Evolutionary conservation across 2,888 invertebrate species (phyloP), one percentile per base, ranked within the genome.

Genomic region (Brachylomia viminalis): DNA sequence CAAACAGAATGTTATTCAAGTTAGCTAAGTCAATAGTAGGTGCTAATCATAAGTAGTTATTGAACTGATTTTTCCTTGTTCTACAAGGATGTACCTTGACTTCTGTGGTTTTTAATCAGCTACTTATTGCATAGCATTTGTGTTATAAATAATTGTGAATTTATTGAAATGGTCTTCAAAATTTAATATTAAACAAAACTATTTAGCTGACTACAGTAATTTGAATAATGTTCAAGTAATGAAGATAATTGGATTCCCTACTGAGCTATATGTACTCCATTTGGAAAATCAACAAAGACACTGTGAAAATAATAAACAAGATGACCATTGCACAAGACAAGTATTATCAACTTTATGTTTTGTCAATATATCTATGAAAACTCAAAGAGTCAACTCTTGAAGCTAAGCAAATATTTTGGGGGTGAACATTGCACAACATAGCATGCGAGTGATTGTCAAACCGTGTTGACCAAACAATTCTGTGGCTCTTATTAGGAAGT

Each of bases 401-500:
- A 62, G 64, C 23, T 80, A 56, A 38, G 42, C 61, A 69, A 86
- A 75, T 79, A 79, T 79, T 82, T 82, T 72, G 64, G 65, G 66
- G 54, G 74, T 73, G 73, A 80, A 62, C 70, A 72, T 87, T 87
- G 86, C 84, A 77, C 72, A 81, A 82, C 45, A 64, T 15, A 75
- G 68, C 65, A 75, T 47, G 65, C 64, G 65, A 66, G 82, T 30
- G 61, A 72, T 83, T 86, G 74, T 75, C 81, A 79, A 81, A 83
- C 47, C n/a, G 27, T 78, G 66, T 65, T 87, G 79, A 76, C 67
- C 65, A 80, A 77, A 81, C 79, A 69, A 17, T 75, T 72, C 38
- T 56, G 38, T 58, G 56, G 66, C 38, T 30, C 62, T 11, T 38
- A 56, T 1, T 74, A 78, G 1, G 71, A 79, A 87, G 74, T 82